Evolutionary conservation across 2,797 vertebrate species (phyloP).

Genomic region (Chaunax sp.): DNA sequence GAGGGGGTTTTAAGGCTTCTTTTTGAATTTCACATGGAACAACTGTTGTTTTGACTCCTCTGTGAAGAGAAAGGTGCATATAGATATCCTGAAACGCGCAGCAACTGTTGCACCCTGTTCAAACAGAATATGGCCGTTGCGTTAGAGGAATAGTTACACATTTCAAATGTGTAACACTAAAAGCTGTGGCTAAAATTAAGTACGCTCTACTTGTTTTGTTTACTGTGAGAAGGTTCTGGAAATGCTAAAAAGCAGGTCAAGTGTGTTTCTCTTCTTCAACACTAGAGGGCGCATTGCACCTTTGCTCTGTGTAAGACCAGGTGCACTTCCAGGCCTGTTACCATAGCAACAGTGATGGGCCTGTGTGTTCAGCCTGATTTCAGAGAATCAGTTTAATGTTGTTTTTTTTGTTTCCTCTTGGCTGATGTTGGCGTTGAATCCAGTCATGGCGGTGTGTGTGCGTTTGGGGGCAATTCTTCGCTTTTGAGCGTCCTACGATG

Average conservation of each 20-base stretch:
- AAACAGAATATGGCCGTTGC: neutral
- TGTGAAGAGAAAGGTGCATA: neutral
- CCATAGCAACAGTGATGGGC: slow-evolving; percentile 78
- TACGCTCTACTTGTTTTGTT: slow-evolving; percentile 50
- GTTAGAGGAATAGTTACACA: neutral
- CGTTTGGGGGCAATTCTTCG: slow-evolving; percentile 27
- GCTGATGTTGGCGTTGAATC: slow-evolving; percentile 62
- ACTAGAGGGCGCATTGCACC: slow-evolving; percentile 72
- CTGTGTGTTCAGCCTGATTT: slow-evolving; percentile 51
- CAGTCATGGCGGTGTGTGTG: neutral
- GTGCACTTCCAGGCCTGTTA: slow-evolving; percentile 69
- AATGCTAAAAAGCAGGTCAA: slow-evolving; percentile 78
- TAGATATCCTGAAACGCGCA: neutral
- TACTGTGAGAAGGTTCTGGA: slow-evolving; percentile 81
- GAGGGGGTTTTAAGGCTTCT: slow-evolving; percentile 20
- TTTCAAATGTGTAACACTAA: slow-evolving; percentile 14
- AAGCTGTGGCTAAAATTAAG: slow-evolving; percentile 2
- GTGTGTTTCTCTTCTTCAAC: slow-evolving; percentile 48
- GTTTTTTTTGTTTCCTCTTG: slow-evolving; percentile 36
- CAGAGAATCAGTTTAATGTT: neutral
- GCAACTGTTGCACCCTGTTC: neutral
- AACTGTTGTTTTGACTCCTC: neutral
- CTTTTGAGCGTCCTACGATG: neutral
- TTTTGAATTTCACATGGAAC: slow-evolving; percentile 11
- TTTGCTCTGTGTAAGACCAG: slow-evolving; percentile 27